Evolutionary conservation across 1,140 invertebrate species (phyloP).

Genomic region (Cyclina sinensis): DNA sequence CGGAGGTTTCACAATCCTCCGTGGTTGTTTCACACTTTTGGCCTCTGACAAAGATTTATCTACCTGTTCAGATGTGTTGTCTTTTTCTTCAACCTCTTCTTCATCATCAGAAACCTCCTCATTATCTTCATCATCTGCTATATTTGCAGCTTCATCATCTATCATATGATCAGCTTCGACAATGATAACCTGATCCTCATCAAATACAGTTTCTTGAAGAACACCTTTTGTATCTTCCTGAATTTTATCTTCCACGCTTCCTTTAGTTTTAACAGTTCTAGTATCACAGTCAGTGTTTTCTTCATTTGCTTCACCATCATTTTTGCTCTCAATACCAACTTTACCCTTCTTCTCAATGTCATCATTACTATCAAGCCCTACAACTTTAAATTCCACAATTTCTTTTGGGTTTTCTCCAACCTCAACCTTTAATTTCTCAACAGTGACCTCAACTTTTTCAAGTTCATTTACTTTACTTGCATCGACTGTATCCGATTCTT

Average conservation of each 20-base stretch:
- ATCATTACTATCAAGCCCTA: no score
- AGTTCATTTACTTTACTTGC: neutral
- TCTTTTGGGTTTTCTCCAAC: neutral
- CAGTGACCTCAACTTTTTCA: neutral
- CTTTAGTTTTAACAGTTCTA: slow-evolving; percentile 7
- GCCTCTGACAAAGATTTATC: neutral
- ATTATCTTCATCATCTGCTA: neutral
- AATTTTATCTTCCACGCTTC: neutral
- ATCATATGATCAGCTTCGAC: slow-evolving; percentile 10
- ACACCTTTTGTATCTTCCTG: slow-evolving; percentile 34
- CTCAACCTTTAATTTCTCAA: neutral
- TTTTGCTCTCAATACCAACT: neutral
- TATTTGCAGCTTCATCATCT: slow-evolving; percentile 11
- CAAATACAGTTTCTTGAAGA: neutral
- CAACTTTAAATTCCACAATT: neutral
- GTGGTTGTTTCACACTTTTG: neutral
- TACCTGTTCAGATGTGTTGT: neutral
- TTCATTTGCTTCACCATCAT: slow-evolving; percentile 24
- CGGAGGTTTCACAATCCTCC: slow-evolving; percentile 49
- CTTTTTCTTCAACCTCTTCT: slow-evolving; percentile 21
- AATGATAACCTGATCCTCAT: neutral
- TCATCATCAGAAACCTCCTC: neutral
- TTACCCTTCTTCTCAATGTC: no score
- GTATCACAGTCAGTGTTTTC: neutral
- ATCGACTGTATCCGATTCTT: neutral